phyloP scores from a whole-genome alignment of 2,888 invertebrate species.

The Caenorhabditis sinica region DNA sequence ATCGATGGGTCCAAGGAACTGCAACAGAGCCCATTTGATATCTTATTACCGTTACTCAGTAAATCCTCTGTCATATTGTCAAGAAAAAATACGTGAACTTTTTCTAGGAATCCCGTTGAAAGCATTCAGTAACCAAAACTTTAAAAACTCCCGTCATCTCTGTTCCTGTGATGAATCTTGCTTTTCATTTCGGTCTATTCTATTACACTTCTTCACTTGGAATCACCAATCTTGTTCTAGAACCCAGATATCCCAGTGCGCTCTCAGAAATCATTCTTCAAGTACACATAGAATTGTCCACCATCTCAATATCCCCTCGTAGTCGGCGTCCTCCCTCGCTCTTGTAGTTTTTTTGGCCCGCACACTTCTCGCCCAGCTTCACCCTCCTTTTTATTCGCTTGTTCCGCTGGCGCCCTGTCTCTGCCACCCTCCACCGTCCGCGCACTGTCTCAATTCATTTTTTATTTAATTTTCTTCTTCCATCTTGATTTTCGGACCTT shows the following conservation, averaged over 20 bases:
- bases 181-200: neutral
- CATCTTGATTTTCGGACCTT: neutral
- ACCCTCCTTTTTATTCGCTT: conserved; percentile 10
- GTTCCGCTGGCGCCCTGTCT: conserved; percentile 41
- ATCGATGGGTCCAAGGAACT: too few species aligned
- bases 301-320: conserved; percentile 17
- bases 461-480: neutral
- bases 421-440: neutral
- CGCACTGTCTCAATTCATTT: neutral
- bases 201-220: neutral
- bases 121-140: too few species aligned
- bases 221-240: neutral
- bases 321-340: conserved; percentile 10
- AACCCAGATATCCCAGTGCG: neutral
- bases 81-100: too few species aligned
- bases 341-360: neutral
- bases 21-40: neutral
- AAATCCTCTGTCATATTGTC: too few species aligned
- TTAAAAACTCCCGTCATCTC: too few species aligned
- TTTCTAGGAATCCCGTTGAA: neutral
- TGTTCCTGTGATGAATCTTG: neutral
- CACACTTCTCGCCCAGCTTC: conserved; percentile 22
- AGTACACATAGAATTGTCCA: conserved; percentile 37
- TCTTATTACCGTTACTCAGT: neutral
- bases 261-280: conserved; percentile 19